Conservation (phyloP, 2,797 vertebrate genomes). For the Salmo trutta region DNA sequence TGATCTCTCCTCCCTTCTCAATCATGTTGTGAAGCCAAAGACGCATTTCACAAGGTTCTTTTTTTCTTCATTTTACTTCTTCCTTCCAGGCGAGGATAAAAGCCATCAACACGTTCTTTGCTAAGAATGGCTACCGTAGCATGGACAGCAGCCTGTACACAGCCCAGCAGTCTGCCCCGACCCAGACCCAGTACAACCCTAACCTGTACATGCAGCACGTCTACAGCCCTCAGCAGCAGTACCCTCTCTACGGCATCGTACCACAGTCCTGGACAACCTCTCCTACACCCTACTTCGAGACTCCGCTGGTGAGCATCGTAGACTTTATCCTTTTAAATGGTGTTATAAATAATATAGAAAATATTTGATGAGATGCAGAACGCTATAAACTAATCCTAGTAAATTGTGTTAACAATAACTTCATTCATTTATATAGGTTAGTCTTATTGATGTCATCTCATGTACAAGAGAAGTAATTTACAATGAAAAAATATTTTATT, state of each 20-base stretch:
- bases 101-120: conserved; percentile 99
- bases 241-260: conserved; percentile 93
- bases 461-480: too few relatives aligned
- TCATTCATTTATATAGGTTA: too few relatives aligned
- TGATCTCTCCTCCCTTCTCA: too few relatives aligned
- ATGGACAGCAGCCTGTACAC: conserved; percentile 90
- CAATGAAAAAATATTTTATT: not conserved
- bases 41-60: too few relatives aligned
- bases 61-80: too few relatives aligned
- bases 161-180: conserved; percentile 85
- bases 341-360: too few relatives aligned
- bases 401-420: too few relatives aligned
- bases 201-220: conserved; percentile 97
- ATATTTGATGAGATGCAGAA: too few relatives aligned
- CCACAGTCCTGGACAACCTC: conserved; percentile 93
- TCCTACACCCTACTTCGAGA: conserved; percentile 97
- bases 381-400: too few relatives aligned
- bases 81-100: conserved; percentile 93
- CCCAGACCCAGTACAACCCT: conserved; percentile 89
- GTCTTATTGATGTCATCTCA: too few relatives aligned
- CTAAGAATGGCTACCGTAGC: conserved; percentile 97
- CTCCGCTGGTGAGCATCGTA: conserved; percentile 88
- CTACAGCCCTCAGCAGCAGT: conserved; percentile 92
- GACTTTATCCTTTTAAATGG: too few relatives aligned
- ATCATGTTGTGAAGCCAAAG: too few relatives aligned